Base-by-base conservation (phyloP, 2,888 invertebrate genomes). In the Xylophagus ater region DNA sequence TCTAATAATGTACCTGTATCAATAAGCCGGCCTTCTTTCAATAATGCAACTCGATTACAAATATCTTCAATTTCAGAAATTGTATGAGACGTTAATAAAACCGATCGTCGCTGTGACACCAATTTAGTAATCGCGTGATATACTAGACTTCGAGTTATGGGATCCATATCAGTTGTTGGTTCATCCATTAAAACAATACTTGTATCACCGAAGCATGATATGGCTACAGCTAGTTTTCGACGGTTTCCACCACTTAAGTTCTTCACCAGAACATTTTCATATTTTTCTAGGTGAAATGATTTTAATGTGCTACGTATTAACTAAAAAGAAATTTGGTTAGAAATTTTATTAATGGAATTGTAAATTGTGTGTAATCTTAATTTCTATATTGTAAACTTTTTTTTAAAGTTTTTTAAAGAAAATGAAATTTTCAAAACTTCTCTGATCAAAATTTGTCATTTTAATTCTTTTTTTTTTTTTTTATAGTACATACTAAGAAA, bases 181-280 rank as follows among this genome's bases (percentile, higher is more conserved):
- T 84, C 84, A 56, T 85, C 84, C 56, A 87, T 65, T 34, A 86
- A 68, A 12, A 85, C 74, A 18, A 82, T 68, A 17, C 71, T 68
- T 2, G 81, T 81, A 53, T 74, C 72, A 24, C 81, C 84, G 40
- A 86, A 76, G 17, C 87, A 68, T 1, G 81, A 74, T 40, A 84
- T 73, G 2, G 85, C 85, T 21, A 84, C 78, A 23, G 79, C 80
- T 19, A 87, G 60, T 54, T 86, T 84, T 34, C 86, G 67, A 49
- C 81, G 79, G 59, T 85, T 87, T 3, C 87, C 87, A n/a, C 65
- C 65, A 37, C 65, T 64, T 15, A 65, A 49, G 32, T 59, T 58
- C 47, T 62, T 61, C 9, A 65, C 64, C 31, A 65, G 52, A 8
- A 63, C 54, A 46, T 62, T 55, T 42, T 54, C 53, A 48, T 65